Evolutionary conservation across 2,113 vertebrate species (phyloP).

Genomic region (Canis aureus): DNA sequence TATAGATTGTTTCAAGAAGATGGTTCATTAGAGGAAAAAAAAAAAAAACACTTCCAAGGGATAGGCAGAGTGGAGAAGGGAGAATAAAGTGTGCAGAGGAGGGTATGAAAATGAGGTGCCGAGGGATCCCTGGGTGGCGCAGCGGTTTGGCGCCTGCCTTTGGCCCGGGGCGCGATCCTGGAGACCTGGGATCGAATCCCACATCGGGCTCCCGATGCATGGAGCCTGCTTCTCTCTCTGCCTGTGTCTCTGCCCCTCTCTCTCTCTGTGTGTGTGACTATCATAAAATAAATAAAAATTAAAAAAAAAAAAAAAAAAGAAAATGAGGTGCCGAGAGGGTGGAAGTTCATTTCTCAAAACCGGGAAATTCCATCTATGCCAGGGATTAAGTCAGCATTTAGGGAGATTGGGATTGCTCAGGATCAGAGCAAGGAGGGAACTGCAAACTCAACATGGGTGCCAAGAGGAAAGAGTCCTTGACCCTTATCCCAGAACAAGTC

Average conservation of each 20-base stretch:
- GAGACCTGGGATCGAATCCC: too few species aligned
- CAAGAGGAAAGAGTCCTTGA: neutral
- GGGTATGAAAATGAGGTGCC: neutral
- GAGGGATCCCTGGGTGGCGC: too few species aligned
- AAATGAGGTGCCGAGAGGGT: neutral
- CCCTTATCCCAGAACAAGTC: neutral
- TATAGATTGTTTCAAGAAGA: neutral
- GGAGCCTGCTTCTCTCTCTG: too few species aligned
- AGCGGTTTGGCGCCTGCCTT: too few species aligned
- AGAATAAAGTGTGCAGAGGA: neutral
- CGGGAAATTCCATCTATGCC: neutral
- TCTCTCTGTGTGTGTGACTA: too few species aligned
- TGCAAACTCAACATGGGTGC: neutral
- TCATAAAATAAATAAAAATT: too few species aligned
- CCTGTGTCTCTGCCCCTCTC: too few species aligned
- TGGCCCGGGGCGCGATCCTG: too few species aligned
- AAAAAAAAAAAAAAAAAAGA: too few species aligned
- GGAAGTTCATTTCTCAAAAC: conserved; percentile 19
- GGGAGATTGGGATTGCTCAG: neutral
- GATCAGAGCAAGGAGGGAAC: neutral
- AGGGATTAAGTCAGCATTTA: neutral
- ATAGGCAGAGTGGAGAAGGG: neutral
- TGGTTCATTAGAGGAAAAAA: neutral
- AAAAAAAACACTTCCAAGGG: neutral
- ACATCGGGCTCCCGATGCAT: too few species aligned